These are phyloP conservation scores for Trichosurus vulpecula DNA, from an alignment of 2,797 vertebrate species.

Conservation along the genomic window DNA sequence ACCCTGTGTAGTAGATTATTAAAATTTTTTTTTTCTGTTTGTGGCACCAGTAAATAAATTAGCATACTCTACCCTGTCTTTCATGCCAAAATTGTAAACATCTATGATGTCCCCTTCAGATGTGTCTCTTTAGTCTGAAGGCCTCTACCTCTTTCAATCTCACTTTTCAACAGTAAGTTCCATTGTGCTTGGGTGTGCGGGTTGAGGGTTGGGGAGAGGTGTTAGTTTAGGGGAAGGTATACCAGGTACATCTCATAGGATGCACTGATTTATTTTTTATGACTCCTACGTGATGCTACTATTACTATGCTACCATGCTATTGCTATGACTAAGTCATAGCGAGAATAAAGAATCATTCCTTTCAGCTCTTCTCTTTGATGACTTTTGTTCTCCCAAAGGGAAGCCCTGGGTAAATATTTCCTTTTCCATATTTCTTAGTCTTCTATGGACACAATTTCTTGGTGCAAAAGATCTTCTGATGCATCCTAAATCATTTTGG, in stretches of 20 bases:
- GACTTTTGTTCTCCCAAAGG: background rate
- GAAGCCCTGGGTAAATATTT: background rate
- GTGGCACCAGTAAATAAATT: background rate
- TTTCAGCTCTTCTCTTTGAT: background rate
- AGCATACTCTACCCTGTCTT: too few relatives aligned
- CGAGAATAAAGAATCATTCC: background rate
- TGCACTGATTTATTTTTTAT: background rate
- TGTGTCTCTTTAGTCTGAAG: background rate
- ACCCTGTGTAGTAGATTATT: background rate
- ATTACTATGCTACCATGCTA: background rate
- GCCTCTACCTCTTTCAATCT: accelerated
- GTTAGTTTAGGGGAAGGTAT: background rate
- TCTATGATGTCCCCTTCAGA: background rate
- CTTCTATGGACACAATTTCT: background rate
- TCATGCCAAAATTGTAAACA: accelerated
- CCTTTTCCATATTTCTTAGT: background rate
- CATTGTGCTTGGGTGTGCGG: accelerated
- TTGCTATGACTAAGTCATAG: background rate
- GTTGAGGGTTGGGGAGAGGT: accelerated
- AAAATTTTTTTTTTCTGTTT: accelerated
- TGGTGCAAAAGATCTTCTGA: background rate
- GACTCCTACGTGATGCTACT: background rate
- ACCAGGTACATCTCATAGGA: background rate
- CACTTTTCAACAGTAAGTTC: accelerated
- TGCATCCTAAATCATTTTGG: background rate